These are phyloP conservation scores for Latrodectus geometricus DNA, from an alignment of 1,140 invertebrate genomes.

Conservation along the genomic window DNA sequence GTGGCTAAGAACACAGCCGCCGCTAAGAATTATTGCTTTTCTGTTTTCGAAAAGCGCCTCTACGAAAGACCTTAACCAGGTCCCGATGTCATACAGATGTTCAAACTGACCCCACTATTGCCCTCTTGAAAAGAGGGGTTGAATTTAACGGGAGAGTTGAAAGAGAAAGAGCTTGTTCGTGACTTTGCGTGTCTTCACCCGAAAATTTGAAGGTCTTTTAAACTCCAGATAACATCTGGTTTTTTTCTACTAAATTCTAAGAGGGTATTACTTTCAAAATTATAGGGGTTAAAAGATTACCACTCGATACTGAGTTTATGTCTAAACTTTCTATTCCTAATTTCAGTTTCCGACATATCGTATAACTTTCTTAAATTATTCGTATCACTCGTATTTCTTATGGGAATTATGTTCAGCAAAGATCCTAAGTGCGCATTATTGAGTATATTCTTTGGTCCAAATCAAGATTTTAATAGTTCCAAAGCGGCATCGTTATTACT, in stretches of 20 bases:
- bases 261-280: neutral
- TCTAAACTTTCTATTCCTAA: constrained; percentile 3
- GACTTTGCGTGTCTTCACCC: neutral
- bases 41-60: too few relatives aligned
- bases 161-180: neutral
- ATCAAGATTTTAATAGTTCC: neutral
- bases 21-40: too few relatives aligned
- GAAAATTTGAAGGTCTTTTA: neutral
- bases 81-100: too few relatives aligned
- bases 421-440: neutral
- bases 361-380: neutral
- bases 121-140: too few relatives aligned
- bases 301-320: neutral
- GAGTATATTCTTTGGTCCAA: neutral
- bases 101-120: too few relatives aligned
- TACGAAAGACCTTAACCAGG: too few relatives aligned
- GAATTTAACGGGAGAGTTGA: too few relatives aligned
- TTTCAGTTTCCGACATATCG: neutral
- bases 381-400: neutral
- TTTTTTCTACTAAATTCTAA: constrained; percentile 1
- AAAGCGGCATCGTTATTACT: neutral
- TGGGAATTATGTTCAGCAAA: neutral
- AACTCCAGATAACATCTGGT: neutral
- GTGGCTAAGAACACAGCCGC: too few relatives aligned
- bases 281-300: neutral